Evolutionary conservation across 1,140 invertebrate species (phyloP), one percentile per base, ranked within the genome.

Genomic region (Epicauta chinensis): DNA sequence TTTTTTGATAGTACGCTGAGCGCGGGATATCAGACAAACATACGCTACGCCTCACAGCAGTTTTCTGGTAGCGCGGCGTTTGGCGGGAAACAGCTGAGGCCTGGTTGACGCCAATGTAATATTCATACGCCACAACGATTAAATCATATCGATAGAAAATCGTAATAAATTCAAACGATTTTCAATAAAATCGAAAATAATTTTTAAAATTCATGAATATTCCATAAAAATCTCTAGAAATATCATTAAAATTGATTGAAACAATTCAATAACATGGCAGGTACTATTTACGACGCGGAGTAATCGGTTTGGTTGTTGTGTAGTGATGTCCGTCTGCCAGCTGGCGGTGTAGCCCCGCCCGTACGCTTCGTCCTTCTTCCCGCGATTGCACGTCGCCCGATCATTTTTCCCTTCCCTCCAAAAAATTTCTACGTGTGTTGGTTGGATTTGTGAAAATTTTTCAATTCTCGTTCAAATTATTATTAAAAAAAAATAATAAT

Each of bases 21-120:
- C 67, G 64, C 64, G 63, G 57, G 62, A 64, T 55, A 58, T 7
- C 32, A 34, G 3, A 61, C 58, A 53, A 68, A 65, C 65, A 63
- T 63, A 69, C 69, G 61, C 65, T 63, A 70, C 63, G 66, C 61
- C 73, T 71, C 68, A 67, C 70, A 72, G 72, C 69, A 61, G 71
- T 75, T 76, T 74, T 74, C 76, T 77, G 77, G 73, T 78, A 77
- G 75, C 74, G 72, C 74, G 72, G 70, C 69, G 72, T 74, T 78
- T 79, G 77, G 77, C 78, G 78, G 78, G 77, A 80, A 81, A 81
- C 78, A 81, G 78, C 78, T 80, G 78, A 79, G 77, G 71, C 69
- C 72, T 55, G 63, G 66, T 66, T 62, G 68, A 69, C 68, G 69
- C 65, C 67, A 67, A 60, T 59, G 63, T 66, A 53, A 67, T 64